A percentile compares a stretch with the other conserved stretches of the same genome.
These are phyloP conservation scores for Decapterus maruadsi DNA, from an alignment of 2,797 vertebrate species.

Conservation along the genomic window DNA sequence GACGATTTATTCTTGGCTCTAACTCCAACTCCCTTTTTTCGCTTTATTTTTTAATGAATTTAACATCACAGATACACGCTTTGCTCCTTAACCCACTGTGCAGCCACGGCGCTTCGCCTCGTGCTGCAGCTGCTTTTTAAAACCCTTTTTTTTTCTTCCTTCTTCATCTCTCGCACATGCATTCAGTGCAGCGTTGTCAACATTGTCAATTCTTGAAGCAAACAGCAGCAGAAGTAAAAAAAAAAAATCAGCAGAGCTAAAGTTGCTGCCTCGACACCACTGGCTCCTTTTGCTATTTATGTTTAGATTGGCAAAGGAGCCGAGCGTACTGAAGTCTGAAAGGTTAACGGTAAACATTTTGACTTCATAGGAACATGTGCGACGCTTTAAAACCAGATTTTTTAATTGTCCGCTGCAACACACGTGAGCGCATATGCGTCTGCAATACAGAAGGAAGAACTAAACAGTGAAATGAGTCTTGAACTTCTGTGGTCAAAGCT, in stretches of 20 bases:
- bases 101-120: conserved; percentile 13
- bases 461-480: conserved; percentile 9
- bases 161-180: neutral
- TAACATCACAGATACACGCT: conserved; percentile 55
- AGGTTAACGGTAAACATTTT: conserved; percentile 8
- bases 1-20: conserved; percentile 49
- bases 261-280: neutral
- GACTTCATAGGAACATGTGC: neutral
- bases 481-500: conserved; percentile 17
- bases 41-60: conserved; percentile 66
- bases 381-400: neutral
- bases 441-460: no score
- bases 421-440: neutral
- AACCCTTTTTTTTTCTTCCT: neutral
- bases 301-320: neutral
- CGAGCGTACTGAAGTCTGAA: neutral
- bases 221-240: conserved; percentile 14
- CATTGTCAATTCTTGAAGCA: conserved; percentile 1
- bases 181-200: neutral
- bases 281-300: neutral
- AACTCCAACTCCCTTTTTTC: conserved; percentile 25
- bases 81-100: conserved; percentile 56
- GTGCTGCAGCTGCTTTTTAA: conserved; percentile 27
- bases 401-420: neutral
- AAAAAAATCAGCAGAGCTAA: conserved; percentile 10